Percentiles rank a stretch among this genome's conserved stretches.
These are phyloP conservation scores for Abrostola tripartita DNA, from an alignment of 2,888 invertebrate genomes.

Conservation along the genomic window DNA sequence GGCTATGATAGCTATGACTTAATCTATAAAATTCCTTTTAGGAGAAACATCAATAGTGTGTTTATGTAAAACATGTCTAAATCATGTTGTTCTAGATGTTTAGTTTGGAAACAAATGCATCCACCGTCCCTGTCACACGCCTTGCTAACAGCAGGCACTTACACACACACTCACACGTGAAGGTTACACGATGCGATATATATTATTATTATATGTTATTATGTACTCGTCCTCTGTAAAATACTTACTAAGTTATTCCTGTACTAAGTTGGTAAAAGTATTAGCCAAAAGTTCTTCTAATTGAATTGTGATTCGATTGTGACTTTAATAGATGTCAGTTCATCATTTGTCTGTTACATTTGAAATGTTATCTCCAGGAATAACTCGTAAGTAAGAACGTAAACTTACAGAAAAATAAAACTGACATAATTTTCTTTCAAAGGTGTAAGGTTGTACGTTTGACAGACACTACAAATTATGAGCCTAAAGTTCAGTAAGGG, in stretches of 20 bases:
- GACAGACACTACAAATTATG: too few relatives aligned
- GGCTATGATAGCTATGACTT: too few relatives aligned
- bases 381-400: background rate
- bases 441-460: too few relatives aligned
- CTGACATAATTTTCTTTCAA: too few relatives aligned
- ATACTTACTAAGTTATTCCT: background rate
- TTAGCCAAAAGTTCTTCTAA: background rate
- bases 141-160: constrained; percentile 38
- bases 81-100: constrained; percentile 13
- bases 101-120: constrained; percentile 50
- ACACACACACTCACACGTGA: constrained; percentile 33
- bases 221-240: constrained; percentile 66
- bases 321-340: too few relatives aligned
- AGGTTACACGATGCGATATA: constrained; percentile 52
- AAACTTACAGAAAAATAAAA: background rate
- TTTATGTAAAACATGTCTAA: constrained; percentile 27
- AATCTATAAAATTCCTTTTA: background rate
- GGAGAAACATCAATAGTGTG: background rate
- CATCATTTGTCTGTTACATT: too few relatives aligned
- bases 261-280: background rate
- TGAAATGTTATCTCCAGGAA: background rate
- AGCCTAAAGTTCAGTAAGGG: background rate
- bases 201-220: constrained; percentile 51
- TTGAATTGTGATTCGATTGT: too few relatives aligned
- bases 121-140: constrained; percentile 62